phyloP scores from a whole-genome alignment of 2,797 vertebrate species.

The Rhynchonycteris naso region DNA sequence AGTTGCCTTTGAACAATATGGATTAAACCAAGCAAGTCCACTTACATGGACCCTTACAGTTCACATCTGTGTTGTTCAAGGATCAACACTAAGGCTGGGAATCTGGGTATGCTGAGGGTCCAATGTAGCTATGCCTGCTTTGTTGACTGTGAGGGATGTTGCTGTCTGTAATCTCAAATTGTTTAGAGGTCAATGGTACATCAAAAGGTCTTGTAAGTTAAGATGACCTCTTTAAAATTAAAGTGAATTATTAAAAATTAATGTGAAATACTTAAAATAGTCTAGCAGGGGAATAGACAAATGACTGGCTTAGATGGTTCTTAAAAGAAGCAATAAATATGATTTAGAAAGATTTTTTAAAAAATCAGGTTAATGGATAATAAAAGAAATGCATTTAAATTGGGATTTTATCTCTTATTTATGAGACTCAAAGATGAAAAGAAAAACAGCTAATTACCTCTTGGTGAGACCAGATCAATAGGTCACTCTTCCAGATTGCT shows the following conservation, averaged over 20 bases:
- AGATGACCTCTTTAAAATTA: not conserved
- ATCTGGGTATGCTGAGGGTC: not conserved
- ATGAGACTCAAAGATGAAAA: not conserved
- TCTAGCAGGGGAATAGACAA: not conserved
- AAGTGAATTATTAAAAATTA: not conserved
- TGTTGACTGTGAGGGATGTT: not conserved
- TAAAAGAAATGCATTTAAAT: constrained; percentile 40
- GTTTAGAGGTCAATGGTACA: not conserved
- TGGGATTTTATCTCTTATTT: not conserved
- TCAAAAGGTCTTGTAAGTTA: not conserved
- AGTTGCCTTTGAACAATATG: not conserved
- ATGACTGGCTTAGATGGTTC: not conserved
- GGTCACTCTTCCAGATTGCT: not conserved
- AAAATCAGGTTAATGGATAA: constrained; percentile 19
- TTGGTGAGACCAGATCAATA: not conserved
- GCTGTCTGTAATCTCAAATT: not conserved
- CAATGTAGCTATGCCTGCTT: not conserved
- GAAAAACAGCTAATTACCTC: not conserved
- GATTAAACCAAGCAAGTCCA: not conserved
- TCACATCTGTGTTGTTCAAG: not conserved
- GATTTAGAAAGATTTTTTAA: not conserved
- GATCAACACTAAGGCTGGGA: not conserved
- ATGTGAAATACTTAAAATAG: not conserved
- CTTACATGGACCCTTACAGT: not conserved
- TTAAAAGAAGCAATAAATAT: constrained; percentile 36